Conservation (phyloP, 2,888 invertebrate genomes). For the Abscondita cerata region DNA sequence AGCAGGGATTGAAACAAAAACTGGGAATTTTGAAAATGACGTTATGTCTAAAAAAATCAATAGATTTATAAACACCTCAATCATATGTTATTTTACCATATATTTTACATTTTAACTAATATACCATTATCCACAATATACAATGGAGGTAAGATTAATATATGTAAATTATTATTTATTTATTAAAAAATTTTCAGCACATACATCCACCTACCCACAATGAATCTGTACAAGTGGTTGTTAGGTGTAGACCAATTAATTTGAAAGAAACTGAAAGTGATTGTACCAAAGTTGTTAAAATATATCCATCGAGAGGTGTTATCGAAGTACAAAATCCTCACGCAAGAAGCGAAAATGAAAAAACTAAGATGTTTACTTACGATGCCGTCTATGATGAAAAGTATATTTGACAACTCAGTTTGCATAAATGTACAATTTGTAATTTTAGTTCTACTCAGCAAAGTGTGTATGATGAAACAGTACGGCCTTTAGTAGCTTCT, state of each 20-base stretch:
- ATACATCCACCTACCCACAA: conserved; percentile 62
- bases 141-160: conserved; percentile 25
- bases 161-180: not conserved
- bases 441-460: conserved; percentile 78
- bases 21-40: conserved; percentile 39
- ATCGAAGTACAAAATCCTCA: conserved; percentile 91
- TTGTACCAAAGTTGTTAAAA: conserved; percentile 80
- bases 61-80: conserved; percentile 32
- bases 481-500: conserved; percentile 91
- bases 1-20: conserved; percentile 17
- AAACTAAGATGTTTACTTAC: conserved; percentile 94
- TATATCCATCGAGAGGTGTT: conserved; percentile 85
- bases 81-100: conserved; percentile 42
- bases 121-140: not conserved
- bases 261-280: conserved; percentile 81
- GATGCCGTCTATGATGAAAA: conserved; percentile 95
- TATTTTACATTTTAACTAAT: conserved; percentile 10
- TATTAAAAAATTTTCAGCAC: conserved; percentile 8
- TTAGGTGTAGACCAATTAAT: conserved; percentile 95
- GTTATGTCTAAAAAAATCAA: conserved; percentile 41
- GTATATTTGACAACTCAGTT: conserved; percentile 53
- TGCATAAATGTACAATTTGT: not conserved
- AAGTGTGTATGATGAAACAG: conserved; percentile 95
- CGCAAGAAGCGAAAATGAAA: conserved; percentile 69
- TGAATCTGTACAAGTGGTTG: conserved; percentile 96